Evolutionary conservation across 1,140 invertebrate species (phyloP).

Genomic region (Trichomalopsis sarcophagae): DNA sequence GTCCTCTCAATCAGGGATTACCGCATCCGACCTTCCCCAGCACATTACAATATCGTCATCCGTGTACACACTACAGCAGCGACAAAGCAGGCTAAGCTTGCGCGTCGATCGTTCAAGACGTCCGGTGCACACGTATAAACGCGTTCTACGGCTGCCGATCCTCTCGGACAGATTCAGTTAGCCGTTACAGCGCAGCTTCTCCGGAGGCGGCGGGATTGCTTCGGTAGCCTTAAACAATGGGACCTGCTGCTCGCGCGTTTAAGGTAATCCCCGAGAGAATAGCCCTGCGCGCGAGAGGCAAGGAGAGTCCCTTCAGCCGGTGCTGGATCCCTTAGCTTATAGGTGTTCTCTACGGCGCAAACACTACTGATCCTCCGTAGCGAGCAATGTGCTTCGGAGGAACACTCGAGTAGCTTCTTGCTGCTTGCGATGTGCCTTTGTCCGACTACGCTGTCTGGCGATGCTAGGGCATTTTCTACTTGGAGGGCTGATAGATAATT

Average conservation of each 20-base stretch:
- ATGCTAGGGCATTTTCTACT: neutral
- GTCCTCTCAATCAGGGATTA: conserved; percentile 37
- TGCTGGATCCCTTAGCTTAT: conserved; percentile 1
- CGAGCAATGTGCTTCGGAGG: neutral
- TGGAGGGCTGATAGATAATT: neutral
- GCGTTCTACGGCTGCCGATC: conserved; percentile 29
- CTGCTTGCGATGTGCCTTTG: neutral
- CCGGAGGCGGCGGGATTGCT: conserved; percentile 54
- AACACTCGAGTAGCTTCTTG: neutral
- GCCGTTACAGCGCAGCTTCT: conserved; percentile 44
- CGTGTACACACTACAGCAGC: neutral
- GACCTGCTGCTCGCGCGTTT: conserved; percentile 64
- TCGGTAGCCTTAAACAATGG: conserved; percentile 68
- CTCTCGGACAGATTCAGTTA: conserved; percentile 61
- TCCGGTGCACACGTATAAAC: neutral
- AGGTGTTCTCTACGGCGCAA: conserved; percentile 6
- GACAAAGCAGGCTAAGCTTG: neutral
- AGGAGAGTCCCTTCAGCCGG: conserved; percentile 25
- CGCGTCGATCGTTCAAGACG: conserved; percentile 61
- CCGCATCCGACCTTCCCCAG: neutral
- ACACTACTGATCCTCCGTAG: conserved; percentile 10
- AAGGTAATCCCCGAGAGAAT: conserved; percentile 70
- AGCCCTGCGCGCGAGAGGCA: conserved; percentile 38
- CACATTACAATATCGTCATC: neutral
- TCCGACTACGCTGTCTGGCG: neutral